Evolutionary conservation across 2,797 vertebrate species (phyloP).

Genomic region (Spatula clypeata): DNA sequence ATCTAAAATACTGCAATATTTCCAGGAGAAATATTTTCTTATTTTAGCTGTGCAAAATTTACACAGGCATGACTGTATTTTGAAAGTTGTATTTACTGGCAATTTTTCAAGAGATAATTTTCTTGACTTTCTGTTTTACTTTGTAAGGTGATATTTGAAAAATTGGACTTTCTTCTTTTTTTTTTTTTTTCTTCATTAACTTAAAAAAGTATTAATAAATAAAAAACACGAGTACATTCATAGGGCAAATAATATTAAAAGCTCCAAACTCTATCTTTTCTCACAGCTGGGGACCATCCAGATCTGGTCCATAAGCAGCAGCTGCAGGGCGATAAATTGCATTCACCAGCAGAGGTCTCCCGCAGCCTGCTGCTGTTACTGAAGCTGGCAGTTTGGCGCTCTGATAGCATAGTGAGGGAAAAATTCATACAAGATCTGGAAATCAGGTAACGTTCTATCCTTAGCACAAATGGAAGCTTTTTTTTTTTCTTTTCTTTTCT

Average conservation of each 20-base stretch:
- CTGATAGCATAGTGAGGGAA: background rate
- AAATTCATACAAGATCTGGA: background rate
- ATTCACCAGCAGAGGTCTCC: conserved; percentile 61
- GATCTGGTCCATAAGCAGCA: background rate
- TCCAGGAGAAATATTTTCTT: background rate
- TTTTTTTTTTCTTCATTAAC: background rate
- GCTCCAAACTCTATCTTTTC: background rate
- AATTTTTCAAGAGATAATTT: background rate
- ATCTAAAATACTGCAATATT: background rate
- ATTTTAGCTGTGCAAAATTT: background rate
- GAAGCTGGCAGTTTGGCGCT: background rate
- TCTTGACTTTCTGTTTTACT: background rate
- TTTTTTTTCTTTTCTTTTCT: too few species aligned
- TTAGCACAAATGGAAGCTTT: background rate
- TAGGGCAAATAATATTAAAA: background rate
- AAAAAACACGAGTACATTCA: background rate
- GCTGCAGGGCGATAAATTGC: background rate
- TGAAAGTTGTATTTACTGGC: background rate
- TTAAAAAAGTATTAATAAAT: background rate
- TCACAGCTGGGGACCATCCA: background rate
- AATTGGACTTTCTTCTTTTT: background rate
- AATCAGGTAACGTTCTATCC: background rate
- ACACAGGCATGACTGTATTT: background rate
- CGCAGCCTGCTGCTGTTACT: background rate
- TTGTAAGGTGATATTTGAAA: background rate